Conservation (phyloP, 2,113 vertebrate genomes). For the Ceyx margarethae region DNA sequence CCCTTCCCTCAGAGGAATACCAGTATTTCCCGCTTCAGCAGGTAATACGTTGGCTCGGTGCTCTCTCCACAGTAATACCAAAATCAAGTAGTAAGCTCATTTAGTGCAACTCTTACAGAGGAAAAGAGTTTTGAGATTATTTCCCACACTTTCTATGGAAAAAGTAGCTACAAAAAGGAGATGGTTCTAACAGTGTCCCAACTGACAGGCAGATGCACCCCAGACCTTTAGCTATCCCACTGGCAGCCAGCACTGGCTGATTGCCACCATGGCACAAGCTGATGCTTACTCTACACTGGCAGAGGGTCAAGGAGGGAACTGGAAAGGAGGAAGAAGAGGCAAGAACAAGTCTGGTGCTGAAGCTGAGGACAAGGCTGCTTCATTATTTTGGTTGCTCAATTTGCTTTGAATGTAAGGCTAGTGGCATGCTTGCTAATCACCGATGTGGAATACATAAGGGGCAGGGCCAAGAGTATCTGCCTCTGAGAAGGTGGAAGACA, state of each 20-base stretch:
- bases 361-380: not conserved
- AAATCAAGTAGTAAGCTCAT: not conserved
- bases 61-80: not conserved
- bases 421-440: not conserved
- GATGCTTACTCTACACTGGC: not conserved
- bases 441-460: not conserved
- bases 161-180: not conserved
- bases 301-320: not conserved
- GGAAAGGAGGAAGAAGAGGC: not conserved
- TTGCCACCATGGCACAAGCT: not conserved
- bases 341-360: not conserved
- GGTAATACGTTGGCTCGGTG: not conserved
- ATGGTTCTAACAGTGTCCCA: not conserved
- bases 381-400: not conserved
- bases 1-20: not conserved
- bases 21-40: not conserved
- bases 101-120: not conserved
- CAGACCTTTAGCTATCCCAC: not conserved
- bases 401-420: not conserved
- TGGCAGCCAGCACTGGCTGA: not conserved
- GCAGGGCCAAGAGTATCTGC: not conserved
- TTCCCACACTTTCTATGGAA: not conserved
- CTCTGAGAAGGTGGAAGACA: not conserved
- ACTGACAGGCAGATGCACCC: fast-evolving
- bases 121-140: not conserved